Base-by-base conservation (phyloP, 2,888 invertebrate species). In the Pollenia amentaria region DNA sequence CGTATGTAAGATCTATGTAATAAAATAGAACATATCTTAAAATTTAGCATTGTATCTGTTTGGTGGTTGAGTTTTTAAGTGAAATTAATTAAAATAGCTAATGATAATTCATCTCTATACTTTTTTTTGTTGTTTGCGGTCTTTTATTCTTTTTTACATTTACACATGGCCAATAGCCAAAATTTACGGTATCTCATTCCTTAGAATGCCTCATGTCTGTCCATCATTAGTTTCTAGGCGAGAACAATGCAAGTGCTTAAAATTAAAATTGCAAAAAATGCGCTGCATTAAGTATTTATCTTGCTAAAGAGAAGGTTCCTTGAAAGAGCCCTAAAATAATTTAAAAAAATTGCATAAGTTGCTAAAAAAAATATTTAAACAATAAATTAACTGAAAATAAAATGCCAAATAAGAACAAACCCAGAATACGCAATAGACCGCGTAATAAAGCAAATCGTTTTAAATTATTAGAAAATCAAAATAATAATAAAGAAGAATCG, bases 391-490 rank as follows among this genome's bases (percentile, higher is more conserved):
- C 14, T 70, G 6, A 42, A 48, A 64, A 89, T 88, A 90, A 76
- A 90, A 67, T 84, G 84, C 86, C 78, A n/a, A 89, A 90, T 55
- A 91, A 90, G 77, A 92, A 91, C 77, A 91, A 90, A 69, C 62
- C 88, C 0, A 90, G 92, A 65, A 88, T 89, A 79, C 90, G 92
- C 77, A 92, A 92, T 89, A 89, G 92, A 16, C 89, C 91, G 11
- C 90, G 87, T 88, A 92, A 92, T 84, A 92, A 92, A 83, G 90
- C 90, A 16, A 91, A 92, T 83, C 90, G 88, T 1, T 44, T 53
- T 12, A 67, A 80, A 53, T 44, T 82, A 79, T 44, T 51, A 46
- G 79, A 78, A 79, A 46, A 69, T 69, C 64, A 62, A 78, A 70
- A 73, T 69, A 16, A 51, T n/a, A n/a, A 55, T 10, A 48, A 42